Evolutionary conservation across 2,888 invertebrate genomes (phyloP), one percentile per base, ranked within the genome.

Genomic region (Antheraea assamensis): DNA sequence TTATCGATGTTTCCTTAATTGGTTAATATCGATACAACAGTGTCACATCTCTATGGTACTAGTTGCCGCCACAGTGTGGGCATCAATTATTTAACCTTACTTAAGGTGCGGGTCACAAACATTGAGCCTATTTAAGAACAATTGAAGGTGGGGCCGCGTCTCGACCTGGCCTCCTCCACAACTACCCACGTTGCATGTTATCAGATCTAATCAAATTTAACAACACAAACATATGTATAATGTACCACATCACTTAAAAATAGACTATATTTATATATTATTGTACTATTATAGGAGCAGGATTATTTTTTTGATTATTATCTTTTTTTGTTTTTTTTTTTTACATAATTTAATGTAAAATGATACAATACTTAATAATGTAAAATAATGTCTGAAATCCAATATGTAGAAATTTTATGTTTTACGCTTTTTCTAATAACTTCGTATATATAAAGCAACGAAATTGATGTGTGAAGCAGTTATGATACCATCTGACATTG

Each of bases 91-190:
- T 93, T 93, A 93, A 93, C 93, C 93, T 93, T 91, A 92, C 87
- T 93, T 91, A 91, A 92, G 92, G 90, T 92, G 93, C 93, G 93
- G 93, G 93, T 93, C 92, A 92, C 91, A 92, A 93, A 90, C 88
- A 89, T 81, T 79, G 83, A 85, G 82, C 82, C 81, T 77, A 76
- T 77, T 68, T 77, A 74, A 75, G 75, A 71, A 58, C 77, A 77
- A 78, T 78, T 78, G 77, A 71, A 77, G 76, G 75, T 74, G 77
- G 75, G 74, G 73, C 76, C 76, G 74, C 77, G 73, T 73, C 73
- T 72, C 74, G 73, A 73, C 73, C 73, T 70, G 73, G 42, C 55
- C 73, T 24, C 61, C 27, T 70, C 35, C 55, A 68, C 61, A 64
- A 17, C 55, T 47, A 47, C 73, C 70, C 73, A 70, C 19, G 13